Percentiles rank a stretch among this genome's conserved stretches.
These are phyloP conservation scores for Enteromius treurensis DNA, from an alignment of 2,797 vertebrate genomes.

Conservation along the genomic window DNA sequence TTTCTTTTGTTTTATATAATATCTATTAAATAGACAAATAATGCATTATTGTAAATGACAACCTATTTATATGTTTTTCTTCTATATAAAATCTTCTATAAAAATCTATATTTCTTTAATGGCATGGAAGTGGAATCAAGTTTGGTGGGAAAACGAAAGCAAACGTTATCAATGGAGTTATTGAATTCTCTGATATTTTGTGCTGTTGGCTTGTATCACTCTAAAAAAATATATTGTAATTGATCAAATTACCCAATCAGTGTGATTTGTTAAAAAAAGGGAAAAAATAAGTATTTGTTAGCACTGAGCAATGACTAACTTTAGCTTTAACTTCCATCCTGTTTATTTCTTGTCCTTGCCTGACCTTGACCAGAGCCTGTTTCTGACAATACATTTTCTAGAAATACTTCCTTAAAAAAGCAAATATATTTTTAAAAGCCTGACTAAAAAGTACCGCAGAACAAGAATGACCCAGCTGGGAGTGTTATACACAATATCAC, in stretches of 20 bases:
- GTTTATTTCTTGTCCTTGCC: neutral
- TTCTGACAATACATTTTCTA: neutral
- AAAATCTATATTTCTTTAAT: neutral
- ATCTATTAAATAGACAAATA: neutral
- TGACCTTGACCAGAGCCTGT: neutral
- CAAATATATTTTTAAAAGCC: neutral
- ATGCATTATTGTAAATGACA: neutral
- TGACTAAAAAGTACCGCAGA: neutral
- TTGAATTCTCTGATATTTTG: neutral
- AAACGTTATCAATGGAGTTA: neutral
- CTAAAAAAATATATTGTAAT: neutral
- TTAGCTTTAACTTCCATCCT: neutral
- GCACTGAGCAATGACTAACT: neutral
- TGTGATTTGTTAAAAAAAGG: neutral
- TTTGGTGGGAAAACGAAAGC: neutral
- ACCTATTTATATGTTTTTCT: neutral
- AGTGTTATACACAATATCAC: neutral
- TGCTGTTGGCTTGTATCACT: neutral
- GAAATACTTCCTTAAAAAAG: neutral
- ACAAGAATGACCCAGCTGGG: neutral
- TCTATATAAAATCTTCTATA: neutral
- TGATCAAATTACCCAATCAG: neutral
- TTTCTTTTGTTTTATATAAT: neutral
- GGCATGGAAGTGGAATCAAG: neutral
- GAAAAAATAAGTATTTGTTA: neutral